Conservation (phyloP, 2,113 vertebrate species). For the Sclerurus mexicanus region DNA sequence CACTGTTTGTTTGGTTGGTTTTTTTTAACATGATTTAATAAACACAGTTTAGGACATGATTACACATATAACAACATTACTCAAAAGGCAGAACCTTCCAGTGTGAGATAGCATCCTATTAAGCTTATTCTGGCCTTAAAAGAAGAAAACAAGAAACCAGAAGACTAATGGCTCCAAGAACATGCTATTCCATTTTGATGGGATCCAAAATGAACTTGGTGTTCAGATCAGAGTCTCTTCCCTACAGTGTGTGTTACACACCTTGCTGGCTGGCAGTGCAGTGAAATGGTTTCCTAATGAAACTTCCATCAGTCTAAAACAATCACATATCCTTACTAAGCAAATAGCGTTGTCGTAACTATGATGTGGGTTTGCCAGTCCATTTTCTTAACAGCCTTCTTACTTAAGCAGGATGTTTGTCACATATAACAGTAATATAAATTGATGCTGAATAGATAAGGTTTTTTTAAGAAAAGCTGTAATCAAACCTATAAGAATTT, state of each 20-base stretch:
- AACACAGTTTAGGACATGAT: neutral
- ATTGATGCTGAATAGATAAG: neutral
- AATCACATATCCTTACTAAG: neutral
- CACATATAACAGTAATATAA: neutral
- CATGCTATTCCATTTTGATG: neutral
- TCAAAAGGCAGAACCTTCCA: neutral
- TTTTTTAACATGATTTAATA: neutral
- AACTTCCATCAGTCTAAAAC: neutral
- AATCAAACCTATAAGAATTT: neutral
- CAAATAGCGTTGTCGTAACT: neutral
- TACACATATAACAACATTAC: neutral
- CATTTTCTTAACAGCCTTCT: slow-evolving; percentile 17
- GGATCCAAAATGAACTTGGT: neutral
- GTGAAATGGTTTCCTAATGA: neutral
- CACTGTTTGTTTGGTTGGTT: neutral
- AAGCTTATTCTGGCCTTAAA: neutral
- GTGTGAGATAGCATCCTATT: neutral
- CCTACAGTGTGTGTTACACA: neutral
- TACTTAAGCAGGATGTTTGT: slow-evolving; percentile 9
- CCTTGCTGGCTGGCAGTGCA: neutral
- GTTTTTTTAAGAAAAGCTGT: neutral
- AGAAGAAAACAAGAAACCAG: neutral
- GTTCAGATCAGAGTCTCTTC: neutral
- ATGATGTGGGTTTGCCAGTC: neutral
- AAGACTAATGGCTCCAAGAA: neutral